Base-by-base conservation (phyloP, 2,797 vertebrate species). In the Petrocephalus sullivani region DNA sequence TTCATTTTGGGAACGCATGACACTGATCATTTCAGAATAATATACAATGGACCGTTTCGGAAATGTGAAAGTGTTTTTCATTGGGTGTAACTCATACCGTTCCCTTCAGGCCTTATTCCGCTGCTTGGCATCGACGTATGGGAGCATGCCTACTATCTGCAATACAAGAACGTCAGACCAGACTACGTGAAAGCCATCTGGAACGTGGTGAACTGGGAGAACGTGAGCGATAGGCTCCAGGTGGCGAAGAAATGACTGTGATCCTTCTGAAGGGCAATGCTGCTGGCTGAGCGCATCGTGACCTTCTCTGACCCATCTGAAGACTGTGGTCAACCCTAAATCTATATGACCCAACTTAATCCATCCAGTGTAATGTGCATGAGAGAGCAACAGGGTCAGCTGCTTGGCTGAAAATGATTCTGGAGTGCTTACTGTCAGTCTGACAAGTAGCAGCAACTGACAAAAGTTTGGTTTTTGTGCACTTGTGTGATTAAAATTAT, bases 111-210 rank as follows among this genome's bases (percentile, higher is more conserved):
- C 92, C 97, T 99, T 41, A 91, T 97, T 91, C 98, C 98, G 19
- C 94, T 99, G 33, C 95, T 99, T 41, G 98, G 98, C 88, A 99
- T 99, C 0, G 98, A 99, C 0, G 98, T 99, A 9, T 99, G 98
- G 98, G 98, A 99, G 90, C 98, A 99, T 58, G 98, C 98, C 53
- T 99, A 99, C 90, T 99, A 99, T 90, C 97, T 99, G 87, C 98
- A 99, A 89, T 99, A 99, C 94, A 99, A 98, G 95, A 99, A 99
- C 14, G 98, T 99, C 90, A 95, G 98, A 8, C 98, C 98, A 0
- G 98, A 99, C 93, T 99, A 99, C 67, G 96, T 99, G 71, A 99
- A 99, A 91, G 98, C 98, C 12, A 98, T 99, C 91, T 99, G 98
- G 98, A 99, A 98, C 87, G 95, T 98, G 37, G 94, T 99, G 93